phyloP scores from a whole-genome alignment of 1,140 invertebrate species.

The Ladona fulva region DNA sequence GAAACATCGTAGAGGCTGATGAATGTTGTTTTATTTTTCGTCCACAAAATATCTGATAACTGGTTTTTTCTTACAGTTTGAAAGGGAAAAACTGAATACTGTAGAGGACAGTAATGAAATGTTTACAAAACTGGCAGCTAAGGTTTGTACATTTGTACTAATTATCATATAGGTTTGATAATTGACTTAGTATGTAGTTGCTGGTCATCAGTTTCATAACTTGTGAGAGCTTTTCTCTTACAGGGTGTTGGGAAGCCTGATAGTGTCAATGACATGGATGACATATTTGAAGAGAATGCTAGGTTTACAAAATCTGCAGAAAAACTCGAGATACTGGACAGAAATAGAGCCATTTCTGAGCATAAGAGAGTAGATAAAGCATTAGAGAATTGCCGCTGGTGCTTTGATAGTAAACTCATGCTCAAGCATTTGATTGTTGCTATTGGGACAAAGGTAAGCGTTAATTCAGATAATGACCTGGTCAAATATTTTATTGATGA shows the following conservation, averaged over 20 bases:
- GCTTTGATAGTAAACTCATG: constrained; percentile 70
- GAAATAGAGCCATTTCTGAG: constrained; percentile 59
- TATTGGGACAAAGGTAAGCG: constrained; percentile 60
- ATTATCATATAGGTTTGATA: constrained; percentile 16
- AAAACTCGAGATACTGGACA: constrained; percentile 54
- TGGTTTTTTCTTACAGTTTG: constrained; percentile 54
- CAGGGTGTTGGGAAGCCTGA: constrained; percentile 52
- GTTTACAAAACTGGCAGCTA: constrained; percentile 65
- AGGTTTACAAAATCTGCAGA: constrained; percentile 47
- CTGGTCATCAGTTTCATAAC: constrained; percentile 17
- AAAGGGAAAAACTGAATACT: constrained; percentile 76
- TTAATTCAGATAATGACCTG: neutral
- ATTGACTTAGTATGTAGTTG: constrained; percentile 16
- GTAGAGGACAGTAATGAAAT: constrained; percentile 71
- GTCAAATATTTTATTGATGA: no score
- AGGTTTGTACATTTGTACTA: constrained; percentile 34
- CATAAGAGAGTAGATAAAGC: constrained; percentile 56
- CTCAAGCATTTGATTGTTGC: constrained; percentile 81
- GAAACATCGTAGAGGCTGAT: no score
- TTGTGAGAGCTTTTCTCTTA: constrained; percentile 18
- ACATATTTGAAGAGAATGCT: constrained; percentile 72
- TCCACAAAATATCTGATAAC: neutral
- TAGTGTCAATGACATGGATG: constrained; percentile 71
- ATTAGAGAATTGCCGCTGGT: constrained; percentile 71
- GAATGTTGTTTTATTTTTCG: no score